phyloP scores from a whole-genome alignment of 2,113 vertebrate species.

The Machaerirhynchus nigripectus region DNA sequence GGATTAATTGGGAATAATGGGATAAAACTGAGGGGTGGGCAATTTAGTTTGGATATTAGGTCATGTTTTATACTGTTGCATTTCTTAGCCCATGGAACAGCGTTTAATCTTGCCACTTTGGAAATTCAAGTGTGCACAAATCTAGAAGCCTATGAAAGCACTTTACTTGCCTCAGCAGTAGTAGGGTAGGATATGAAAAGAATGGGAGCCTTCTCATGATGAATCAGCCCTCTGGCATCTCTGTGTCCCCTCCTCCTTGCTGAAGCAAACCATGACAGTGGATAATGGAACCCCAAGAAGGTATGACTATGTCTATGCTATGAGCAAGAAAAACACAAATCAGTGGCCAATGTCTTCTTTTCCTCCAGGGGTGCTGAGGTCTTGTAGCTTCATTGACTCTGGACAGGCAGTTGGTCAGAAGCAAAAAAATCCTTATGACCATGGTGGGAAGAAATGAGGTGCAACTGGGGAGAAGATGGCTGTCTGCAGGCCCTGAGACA shows the following conservation, averaged over 20 bases:
- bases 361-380: not conserved
- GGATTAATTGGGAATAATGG: not conserved
- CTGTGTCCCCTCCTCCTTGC: not conserved
- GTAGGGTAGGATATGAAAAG: not conserved
- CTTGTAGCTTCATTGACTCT: not conserved
- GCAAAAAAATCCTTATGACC: not conserved
- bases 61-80: not conserved
- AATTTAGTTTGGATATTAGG: not conserved
- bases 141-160: not conserved
- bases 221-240: not conserved
- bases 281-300: not conserved
- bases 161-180: not conserved
- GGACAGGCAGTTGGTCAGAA: not conserved
- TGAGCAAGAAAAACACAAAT: not conserved
- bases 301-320: not conserved
- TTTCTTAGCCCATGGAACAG: not conserved
- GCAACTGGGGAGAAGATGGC: not conserved
- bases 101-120: not conserved
- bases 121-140: not conserved
- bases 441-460: not conserved
- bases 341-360: not conserved
- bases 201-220: not conserved
- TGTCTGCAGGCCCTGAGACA: not conserved
- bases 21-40: not conserved
- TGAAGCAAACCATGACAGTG: fast-evolving